Evolutionary conservation across 2,888 invertebrate genomes (phyloP), one percentile per base, ranked within the genome.

Genomic region (Pherbina coryleti): DNA sequence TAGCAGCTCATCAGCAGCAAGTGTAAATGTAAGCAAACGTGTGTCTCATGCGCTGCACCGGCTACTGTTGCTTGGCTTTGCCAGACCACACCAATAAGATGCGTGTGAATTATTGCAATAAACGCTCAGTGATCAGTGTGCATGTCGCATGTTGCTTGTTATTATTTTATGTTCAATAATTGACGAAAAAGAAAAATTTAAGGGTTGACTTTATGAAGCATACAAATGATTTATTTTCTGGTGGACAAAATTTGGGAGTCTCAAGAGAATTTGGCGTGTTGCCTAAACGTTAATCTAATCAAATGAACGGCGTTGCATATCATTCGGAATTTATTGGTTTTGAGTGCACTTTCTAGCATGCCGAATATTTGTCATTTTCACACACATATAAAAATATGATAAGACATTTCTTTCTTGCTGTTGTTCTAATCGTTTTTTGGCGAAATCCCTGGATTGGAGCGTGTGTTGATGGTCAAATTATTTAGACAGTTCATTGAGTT

Each of bases 1-100:
- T 71, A 73, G 44, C 73, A 60, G 31, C 72, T 73, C 73, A 73
- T 73, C 60, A 73, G 49, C 75, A 66, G 51, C 75, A 75, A 75
- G 75, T 75, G 75, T 66, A 53, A 74, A 75, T 53, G 66, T 60
- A 75, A 75, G 66, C 66, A 75, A 51, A 31, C 75, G 74, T 57
- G 25, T 17, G 34, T 31, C 22, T n/a, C 11, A 49, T n/a, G 19
- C 55, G 14, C 55, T 2, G 17, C 34, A 19, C 8, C 55, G 17
- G 71, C 71, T 19, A 51, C 22, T 28, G 19, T 22, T 34, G 67
- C 49, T 37, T 34, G 11, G 44, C 49, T 25, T 19, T 37, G 14
- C 66, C 34, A 66, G 34, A 66, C 66, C 31, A 11, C 66, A 75
- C 31, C 66, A 31, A 51, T 51, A 19, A 37, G 51, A 22, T 34